phyloP scores from a whole-genome alignment of 2,113 vertebrate genomes.

The Monarcha castaneiventris region DNA sequence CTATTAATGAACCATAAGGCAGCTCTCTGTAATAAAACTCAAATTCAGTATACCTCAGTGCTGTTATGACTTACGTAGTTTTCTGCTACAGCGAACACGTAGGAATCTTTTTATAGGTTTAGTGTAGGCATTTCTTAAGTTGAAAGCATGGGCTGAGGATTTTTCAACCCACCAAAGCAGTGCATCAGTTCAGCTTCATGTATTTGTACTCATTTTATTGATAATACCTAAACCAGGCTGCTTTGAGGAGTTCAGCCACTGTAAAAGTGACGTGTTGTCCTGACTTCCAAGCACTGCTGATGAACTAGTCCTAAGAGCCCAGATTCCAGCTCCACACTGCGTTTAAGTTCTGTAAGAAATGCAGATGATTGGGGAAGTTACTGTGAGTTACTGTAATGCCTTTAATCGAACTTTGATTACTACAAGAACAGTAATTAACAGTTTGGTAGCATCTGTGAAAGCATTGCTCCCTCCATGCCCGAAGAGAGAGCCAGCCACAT shows the following conservation, averaged over 20 bases:
- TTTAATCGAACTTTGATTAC: background rate
- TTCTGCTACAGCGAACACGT: background rate
- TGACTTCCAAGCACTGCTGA: background rate
- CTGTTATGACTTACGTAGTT: background rate
- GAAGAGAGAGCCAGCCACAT: background rate
- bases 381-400: background rate
- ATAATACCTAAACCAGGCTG: background rate
- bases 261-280: background rate
- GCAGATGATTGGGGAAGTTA: background rate
- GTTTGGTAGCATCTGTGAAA: background rate
- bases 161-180: background rate
- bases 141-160: background rate
- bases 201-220: background rate
- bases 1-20: background rate
- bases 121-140: background rate
- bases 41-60: background rate
- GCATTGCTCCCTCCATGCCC: background rate
- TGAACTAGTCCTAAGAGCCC: background rate
- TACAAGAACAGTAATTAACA: background rate
- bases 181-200: background rate
- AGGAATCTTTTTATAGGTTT: background rate
- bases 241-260: background rate
- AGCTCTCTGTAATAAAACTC: background rate
- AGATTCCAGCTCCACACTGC: background rate
- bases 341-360: background rate